Evolutionary conservation across 2,113 vertebrate species (phyloP), one percentile per base, ranked within the genome.

Genomic region (Indicator maculatus): DNA sequence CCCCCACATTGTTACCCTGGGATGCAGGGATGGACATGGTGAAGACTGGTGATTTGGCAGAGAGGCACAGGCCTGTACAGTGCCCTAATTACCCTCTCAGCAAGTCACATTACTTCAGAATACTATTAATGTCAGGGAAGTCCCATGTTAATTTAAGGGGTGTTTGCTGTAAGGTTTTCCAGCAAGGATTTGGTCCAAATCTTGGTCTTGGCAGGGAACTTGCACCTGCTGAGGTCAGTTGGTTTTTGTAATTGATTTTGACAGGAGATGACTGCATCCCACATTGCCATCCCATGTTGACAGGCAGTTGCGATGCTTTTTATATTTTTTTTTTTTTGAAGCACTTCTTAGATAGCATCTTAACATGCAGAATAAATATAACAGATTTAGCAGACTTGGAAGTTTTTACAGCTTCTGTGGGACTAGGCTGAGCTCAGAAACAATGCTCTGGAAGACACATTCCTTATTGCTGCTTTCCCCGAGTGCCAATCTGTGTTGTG

Each of bases 331-430:
- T 26, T 53, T 53, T 83, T 74, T 44, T 5, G 78, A 85, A 89
- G 36, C 30, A 2, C 20, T 75, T 58, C 23, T 83, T n/a, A 4
- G 0, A 2, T 74, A 64, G 52, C 19, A 36, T 75, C 38, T 75
- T 75, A 91, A 28, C 16, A 13, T 30, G 30, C 14, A 5, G 66
- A 87, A 28, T 58, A 67, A 71, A 50, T 76, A 23, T 2, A 77
- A 63, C 27, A 44, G 44, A 73, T 85, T 69, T 81, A 81, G 72
- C 52, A 86, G 83, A 19, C 28, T 58, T 77, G 8, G 52, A 88
- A 86, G 67, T 80, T 90, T 77, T 83, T 88, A 77, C 41, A 78
- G 83, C 83, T 94, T 90, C 77, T 78, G 65, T 92, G 76, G 83
- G 50, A n/a, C 58, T 59, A 66, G 38, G 44, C 47, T 93, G 88